phyloP scores from a whole-genome alignment of 2,797 vertebrate genomes.

The Tarsius wallacei region DNA sequence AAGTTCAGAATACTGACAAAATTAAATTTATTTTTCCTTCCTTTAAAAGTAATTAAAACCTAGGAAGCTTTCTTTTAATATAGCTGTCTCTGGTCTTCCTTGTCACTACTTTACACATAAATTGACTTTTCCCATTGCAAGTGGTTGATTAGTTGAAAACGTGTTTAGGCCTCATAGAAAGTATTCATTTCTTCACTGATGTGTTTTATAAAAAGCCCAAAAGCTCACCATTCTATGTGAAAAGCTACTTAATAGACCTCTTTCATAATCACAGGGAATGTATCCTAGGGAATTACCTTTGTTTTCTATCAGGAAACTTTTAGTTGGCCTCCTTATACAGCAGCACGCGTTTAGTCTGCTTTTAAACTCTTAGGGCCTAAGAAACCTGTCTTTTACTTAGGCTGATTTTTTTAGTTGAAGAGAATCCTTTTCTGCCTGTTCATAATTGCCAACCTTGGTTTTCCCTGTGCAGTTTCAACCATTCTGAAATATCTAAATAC shows the following conservation, averaged over 20 bases:
- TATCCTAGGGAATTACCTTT: background rate
- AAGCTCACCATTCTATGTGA: background rate
- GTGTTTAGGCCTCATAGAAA: background rate
- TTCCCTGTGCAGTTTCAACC: background rate
- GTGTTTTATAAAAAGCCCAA: background rate
- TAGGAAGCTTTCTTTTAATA: background rate
- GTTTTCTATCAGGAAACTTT: background rate
- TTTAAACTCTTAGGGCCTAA: background rate
- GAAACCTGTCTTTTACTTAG: background rate
- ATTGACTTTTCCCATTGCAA: background rate
- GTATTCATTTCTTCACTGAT: background rate
- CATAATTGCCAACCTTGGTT: background rate
- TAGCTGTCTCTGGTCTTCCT: background rate
- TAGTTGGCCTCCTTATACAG: background rate
- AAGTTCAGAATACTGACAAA: background rate
- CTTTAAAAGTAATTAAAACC: background rate
- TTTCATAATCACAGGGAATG: background rate
- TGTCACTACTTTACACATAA: background rate
- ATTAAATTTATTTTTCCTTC: background rate
- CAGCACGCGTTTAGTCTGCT: background rate
- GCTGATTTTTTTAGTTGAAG: background rate
- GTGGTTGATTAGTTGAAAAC: background rate
- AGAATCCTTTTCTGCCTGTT: background rate
- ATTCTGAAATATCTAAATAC: background rate
- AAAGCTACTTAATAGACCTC: background rate